These are phyloP conservation scores for Anas platyrhynchos DNA, from an alignment of 2,113 vertebrate genomes.

Conservation along the genomic window DNA sequence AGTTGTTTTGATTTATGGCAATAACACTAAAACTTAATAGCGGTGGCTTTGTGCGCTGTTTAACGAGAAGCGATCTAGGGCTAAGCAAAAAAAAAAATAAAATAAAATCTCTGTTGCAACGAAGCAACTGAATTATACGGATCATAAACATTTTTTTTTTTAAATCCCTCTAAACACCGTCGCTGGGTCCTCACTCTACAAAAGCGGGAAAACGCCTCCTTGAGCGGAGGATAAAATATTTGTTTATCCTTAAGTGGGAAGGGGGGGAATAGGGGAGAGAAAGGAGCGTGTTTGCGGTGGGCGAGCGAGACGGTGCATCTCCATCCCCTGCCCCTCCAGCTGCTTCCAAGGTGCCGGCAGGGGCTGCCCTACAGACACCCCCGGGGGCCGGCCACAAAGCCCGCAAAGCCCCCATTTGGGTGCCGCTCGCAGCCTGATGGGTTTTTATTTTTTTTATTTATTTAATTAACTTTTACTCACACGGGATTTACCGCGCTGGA, in stretches of 20 bases:
- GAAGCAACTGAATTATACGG: constrained; percentile 69
- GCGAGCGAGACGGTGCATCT: neutral
- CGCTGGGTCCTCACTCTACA: neutral
- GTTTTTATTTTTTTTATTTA: no score
- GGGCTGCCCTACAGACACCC: constrained; percentile 6
- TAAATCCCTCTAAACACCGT: neutral
- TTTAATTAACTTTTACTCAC: neutral
- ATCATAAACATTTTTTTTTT: constrained; percentile 65
- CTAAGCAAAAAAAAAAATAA: constrained; percentile 52
- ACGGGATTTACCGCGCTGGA: constrained; percentile 15
- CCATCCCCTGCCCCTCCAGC: neutral
- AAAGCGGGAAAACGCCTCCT: neutral
- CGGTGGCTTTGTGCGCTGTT: constrained; percentile 67
- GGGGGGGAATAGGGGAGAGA: neutral
- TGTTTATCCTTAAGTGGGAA: neutral
- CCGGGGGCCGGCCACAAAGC: constrained; percentile 65
- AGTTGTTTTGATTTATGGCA: constrained; percentile 82
- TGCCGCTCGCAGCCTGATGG: neutral
- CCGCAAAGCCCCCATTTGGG: constrained; percentile 68
- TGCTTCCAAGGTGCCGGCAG: constrained; percentile 24
- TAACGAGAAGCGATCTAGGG: constrained; percentile 66
- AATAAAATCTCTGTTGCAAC: constrained; percentile 57
- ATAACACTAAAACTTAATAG: constrained; percentile 82
- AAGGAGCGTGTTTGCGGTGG: neutral
- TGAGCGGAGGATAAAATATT: neutral